These are phyloP conservation scores for Aphidius colemani DNA, from an alignment of 2,888 invertebrate genomes.

Conservation along the genomic window DNA sequence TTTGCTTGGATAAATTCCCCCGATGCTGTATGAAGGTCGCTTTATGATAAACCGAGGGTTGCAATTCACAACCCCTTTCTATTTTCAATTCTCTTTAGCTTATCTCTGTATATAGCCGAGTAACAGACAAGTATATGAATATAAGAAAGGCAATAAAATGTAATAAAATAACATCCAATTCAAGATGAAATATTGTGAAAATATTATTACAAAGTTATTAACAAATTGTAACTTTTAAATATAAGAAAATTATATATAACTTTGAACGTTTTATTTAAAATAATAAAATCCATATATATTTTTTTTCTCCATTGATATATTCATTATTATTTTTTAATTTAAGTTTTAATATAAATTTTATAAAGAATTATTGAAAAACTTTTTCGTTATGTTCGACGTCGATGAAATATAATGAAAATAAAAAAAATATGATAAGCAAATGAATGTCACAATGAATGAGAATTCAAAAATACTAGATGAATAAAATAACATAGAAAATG, in stretches of 20 bases:
- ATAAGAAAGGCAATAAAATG: slow-evolving; percentile 37
- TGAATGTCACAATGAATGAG: too few species aligned
- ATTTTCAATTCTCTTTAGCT: slow-evolving; percentile 9
- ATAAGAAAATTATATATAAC: too few species aligned
- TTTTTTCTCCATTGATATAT: too few species aligned
- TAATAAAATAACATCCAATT: slow-evolving; percentile 42
- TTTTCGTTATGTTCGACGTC: too few species aligned
- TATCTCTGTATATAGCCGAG: slow-evolving; percentile 4
- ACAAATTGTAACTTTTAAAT: too few species aligned
- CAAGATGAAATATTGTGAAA: slow-evolving; percentile 57
- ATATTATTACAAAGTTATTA: slow-evolving; percentile 60
- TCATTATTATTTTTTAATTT: too few species aligned
- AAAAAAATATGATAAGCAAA: too few species aligned
- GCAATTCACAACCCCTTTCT: slow-evolving; percentile 46
- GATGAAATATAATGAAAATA: too few species aligned
- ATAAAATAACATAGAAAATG: slow-evolving; percentile 23
- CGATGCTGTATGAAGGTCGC: slow-evolving; percentile 45
- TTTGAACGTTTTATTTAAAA: too few species aligned
- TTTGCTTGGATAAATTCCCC: slow-evolving; percentile 54
- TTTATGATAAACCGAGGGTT: slow-evolving; percentile 41
- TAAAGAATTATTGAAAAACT: too few species aligned
- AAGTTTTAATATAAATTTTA: too few species aligned
- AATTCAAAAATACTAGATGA: not conserved
- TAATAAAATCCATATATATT: too few species aligned
- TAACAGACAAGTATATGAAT: not conserved